phyloP scores from a whole-genome alignment of 2,888 invertebrate genomes.

The Quadroppia sp. region DNA sequence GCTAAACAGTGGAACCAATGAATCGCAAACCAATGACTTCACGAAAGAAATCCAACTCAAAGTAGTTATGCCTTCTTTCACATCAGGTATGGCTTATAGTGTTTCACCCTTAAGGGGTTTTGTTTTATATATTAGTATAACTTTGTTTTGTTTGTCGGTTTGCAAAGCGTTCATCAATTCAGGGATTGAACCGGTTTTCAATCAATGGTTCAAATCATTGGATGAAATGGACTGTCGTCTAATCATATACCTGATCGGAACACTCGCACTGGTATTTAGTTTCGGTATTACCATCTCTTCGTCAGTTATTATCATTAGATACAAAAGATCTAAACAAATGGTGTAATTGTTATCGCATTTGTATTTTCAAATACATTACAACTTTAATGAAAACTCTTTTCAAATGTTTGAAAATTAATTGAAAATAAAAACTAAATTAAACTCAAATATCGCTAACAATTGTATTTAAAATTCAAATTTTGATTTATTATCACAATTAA shows the following conservation, averaged over 20 bases:
- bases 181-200: neutral
- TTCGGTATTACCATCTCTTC: slow-evolving; percentile 1
- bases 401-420: too few species aligned
- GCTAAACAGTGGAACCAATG: neutral
- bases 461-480: too few species aligned
- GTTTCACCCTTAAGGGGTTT: neutral
- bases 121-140: too few species aligned
- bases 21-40: neutral
- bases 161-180: slow-evolving; percentile 1
- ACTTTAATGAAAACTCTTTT: too few species aligned
- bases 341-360: neutral
- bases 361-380: neutral
- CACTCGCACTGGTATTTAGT: neutral
- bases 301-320: neutral
- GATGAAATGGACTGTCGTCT: neutral
- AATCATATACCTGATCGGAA: slow-evolving; percentile 4
- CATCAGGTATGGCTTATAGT: neutral
- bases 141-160: too few species aligned
- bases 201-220: neutral
- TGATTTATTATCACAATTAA: too few species aligned
- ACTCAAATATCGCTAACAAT: too few species aligned
- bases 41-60: neutral
- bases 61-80: slow-evolving; percentile 9
- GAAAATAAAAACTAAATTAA: too few species aligned
- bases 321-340: slow-evolving; percentile 1